phyloP scores from a whole-genome alignment of 2,797 vertebrate genomes.

The Gadopsis bispinosus region DNA sequence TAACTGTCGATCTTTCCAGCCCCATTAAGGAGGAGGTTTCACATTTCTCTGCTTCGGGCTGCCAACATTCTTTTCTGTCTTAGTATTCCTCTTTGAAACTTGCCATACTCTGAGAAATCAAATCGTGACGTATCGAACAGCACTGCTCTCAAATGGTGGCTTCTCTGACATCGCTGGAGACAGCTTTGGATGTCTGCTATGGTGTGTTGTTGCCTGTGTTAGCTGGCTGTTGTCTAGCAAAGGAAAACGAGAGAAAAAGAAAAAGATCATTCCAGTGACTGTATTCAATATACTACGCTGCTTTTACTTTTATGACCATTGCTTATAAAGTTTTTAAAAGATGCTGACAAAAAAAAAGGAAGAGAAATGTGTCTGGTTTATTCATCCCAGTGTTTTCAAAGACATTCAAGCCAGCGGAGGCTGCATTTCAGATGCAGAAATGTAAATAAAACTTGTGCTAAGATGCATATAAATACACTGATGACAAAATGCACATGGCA shows the following conservation, averaged over 20 bases:
- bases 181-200: conserved; percentile 48
- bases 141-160: conserved; percentile 64
- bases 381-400: neutral
- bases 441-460: neutral
- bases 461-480: neutral
- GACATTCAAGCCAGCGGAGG: neutral
- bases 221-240: conserved; percentile 48
- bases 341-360: neutral
- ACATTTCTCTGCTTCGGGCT: conserved; percentile 73
- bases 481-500: neutral
- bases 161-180: conserved; percentile 68
- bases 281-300: conserved; percentile 27
- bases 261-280: conserved; percentile 26
- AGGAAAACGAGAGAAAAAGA: neutral
- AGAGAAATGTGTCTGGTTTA: neutral
- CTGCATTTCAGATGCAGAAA: neutral
- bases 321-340: conserved; percentile 37
- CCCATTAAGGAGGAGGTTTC: conserved; percentile 79
- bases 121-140: conserved; percentile 73
- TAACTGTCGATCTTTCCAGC: conserved; percentile 81
- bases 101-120: conserved; percentile 75
- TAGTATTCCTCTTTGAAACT: conserved; percentile 71
- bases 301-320: conserved; percentile 26
- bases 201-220: conserved; percentile 51
- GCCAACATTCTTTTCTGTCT: conserved; percentile 70